These are phyloP conservation scores for Caenorhabditis tropicalis DNA, from an alignment of 1,140 invertebrate species.

Conservation along the genomic window DNA sequence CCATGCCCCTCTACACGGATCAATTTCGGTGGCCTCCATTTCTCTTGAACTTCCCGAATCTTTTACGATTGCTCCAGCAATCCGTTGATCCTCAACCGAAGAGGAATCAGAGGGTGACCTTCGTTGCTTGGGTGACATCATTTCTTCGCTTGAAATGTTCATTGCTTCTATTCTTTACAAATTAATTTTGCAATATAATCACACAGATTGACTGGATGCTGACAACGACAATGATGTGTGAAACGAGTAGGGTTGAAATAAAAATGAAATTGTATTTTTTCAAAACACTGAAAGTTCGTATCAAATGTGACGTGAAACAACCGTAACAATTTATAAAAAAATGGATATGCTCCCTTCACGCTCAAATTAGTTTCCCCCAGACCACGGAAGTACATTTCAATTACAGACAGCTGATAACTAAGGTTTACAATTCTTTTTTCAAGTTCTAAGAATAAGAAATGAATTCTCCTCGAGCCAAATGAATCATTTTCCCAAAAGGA, in stretches of 20 bases:
- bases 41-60: background rate
- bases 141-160: background rate
- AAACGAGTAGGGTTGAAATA: too few relatives aligned
- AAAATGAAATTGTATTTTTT: too few relatives aligned
- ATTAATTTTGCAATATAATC: constrained; percentile 25
- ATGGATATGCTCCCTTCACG: too few relatives aligned
- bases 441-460: too few relatives aligned
- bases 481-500: background rate
- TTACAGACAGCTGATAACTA: too few relatives aligned
- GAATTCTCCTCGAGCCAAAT: background rate
- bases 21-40: background rate
- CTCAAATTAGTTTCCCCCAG: too few relatives aligned
- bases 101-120: background rate
- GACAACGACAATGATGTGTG: background rate
- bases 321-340: too few relatives aligned
- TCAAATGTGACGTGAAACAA: too few relatives aligned
- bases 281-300: too few relatives aligned
- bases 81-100: background rate
- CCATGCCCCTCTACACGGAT: constrained; percentile 24
- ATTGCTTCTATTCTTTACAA: constrained; percentile 29
- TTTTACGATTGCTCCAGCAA: background rate
- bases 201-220: background rate
- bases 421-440: too few relatives aligned
- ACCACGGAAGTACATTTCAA: too few relatives aligned
- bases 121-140: constrained; percentile 5